Evolutionary conservation across 2,888 invertebrate genomes (phyloP).

Genomic region (Ochropleura plecta): DNA sequence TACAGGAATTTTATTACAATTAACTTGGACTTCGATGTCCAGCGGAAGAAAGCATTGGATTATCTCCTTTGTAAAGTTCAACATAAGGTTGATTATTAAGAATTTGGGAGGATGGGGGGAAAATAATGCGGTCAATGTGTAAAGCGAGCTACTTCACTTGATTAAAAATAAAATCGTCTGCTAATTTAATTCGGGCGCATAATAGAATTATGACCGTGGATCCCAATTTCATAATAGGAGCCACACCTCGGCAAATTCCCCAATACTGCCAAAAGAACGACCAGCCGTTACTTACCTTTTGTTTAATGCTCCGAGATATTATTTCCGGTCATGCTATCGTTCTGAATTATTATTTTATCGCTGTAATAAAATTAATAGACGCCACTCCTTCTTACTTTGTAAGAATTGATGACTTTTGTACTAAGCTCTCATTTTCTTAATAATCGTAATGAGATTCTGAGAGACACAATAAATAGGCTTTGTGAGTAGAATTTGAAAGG

Average conservation of each 20-base stretch:
- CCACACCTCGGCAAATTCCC: constrained; percentile 85
- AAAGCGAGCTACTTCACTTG: constrained; percentile 72
- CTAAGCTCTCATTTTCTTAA: constrained; percentile 55
- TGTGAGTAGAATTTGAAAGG: constrained; percentile 24
- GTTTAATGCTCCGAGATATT: constrained; percentile 84
- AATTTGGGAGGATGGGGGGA: not conserved
- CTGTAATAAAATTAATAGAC: constrained; percentile 80
- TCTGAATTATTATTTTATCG: constrained; percentile 86
- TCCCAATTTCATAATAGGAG: constrained; percentile 74
- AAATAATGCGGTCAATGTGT: constrained; percentile 43
- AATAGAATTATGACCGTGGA: constrained; percentile 79
- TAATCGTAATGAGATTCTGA: constrained; percentile 55
- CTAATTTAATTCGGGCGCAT: constrained; percentile 78
- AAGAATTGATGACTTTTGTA: constrained; percentile 63
- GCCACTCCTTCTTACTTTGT: constrained; percentile 60
- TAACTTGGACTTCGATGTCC: constrained; percentile 44
- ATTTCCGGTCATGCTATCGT: constrained; percentile 87
- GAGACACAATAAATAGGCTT: constrained; percentile 48
- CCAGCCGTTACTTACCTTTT: constrained; percentile 84
- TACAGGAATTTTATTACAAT: constrained; percentile 59
- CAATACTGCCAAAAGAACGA: constrained; percentile 84
- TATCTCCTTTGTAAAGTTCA: constrained; percentile 17
- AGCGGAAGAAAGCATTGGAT: constrained; percentile 1
- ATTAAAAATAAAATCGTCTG: constrained; percentile 81
- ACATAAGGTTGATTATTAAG: constrained; percentile 15